These are phyloP conservation scores for Philantomba maxwellii DNA, from an alignment of 2,113 vertebrate genomes.

Conservation along the genomic window DNA sequence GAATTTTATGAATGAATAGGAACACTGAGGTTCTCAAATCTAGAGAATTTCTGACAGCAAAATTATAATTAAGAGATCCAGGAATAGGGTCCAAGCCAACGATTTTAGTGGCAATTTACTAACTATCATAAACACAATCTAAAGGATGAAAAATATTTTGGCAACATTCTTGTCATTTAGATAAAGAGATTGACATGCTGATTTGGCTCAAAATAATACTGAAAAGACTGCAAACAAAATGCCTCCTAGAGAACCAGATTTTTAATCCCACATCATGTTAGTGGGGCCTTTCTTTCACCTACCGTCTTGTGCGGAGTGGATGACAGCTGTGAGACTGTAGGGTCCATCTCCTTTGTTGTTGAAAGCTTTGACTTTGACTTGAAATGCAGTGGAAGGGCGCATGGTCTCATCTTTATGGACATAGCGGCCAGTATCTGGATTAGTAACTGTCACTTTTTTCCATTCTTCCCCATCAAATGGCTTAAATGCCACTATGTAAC, in stretches of 20 bases:
- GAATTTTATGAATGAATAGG: background rate
- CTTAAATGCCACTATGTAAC: slow-evolving; percentile 95
- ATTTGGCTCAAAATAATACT: background rate
- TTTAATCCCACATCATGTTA: background rate
- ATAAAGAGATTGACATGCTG: background rate
- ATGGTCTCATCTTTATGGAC: slow-evolving; percentile 92
- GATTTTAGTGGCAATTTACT: background rate
- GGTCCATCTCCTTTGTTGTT: slow-evolving; percentile 94
- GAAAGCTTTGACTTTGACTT: slow-evolving; percentile 97
- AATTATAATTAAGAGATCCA: background rate
- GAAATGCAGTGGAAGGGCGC: slow-evolving; percentile 86
- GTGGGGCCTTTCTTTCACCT: slow-evolving; percentile 59
- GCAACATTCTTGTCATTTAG: background rate
- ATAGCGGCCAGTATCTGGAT: slow-evolving; percentile 87
- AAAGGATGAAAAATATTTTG: background rate
- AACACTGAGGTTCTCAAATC: background rate
- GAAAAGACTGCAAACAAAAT: background rate
- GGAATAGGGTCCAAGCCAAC: background rate
- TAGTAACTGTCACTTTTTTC: slow-evolving; percentile 90
- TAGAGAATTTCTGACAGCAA: background rate
- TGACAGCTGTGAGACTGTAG: slow-evolving; percentile 86
- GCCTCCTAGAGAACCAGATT: background rate
- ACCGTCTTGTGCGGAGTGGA: slow-evolving; percentile 94
- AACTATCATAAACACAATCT: background rate
- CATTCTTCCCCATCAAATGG: slow-evolving; percentile 84